Percentiles rank a stretch among this genome's conserved stretches.
Conservation (phyloP, 2,888 invertebrate species). For the Gastrophysa polygoni region DNA sequence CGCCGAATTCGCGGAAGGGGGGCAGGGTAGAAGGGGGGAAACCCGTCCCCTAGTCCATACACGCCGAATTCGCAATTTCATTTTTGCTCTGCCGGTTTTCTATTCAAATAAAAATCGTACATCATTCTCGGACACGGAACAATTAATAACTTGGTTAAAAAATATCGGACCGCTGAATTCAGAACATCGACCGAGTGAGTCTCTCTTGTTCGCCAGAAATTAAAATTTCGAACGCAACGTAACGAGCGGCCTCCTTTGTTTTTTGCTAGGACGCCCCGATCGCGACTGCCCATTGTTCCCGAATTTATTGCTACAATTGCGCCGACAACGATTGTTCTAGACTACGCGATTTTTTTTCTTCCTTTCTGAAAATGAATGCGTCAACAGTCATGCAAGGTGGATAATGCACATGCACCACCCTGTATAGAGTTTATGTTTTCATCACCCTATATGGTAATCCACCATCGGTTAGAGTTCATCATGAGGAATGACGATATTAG, state of each 20-base stretch:
- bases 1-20: too few species aligned
- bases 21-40: too few species aligned
- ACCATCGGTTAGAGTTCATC: too few species aligned
- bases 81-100: constrained; percentile 41
- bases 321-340: constrained; percentile 34
- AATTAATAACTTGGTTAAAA: constrained; percentile 55
- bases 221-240: constrained; percentile 57
- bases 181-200: constrained; percentile 44
- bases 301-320: constrained; percentile 51
- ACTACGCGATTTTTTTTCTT: not conserved
- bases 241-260: constrained; percentile 53
- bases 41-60: constrained; percentile 8
- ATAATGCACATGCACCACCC: too few species aligned
- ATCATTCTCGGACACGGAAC: constrained; percentile 50
- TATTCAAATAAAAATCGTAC: constrained; percentile 53
- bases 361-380: too few species aligned
- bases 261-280: constrained; percentile 51
- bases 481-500: too few species aligned
- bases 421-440: too few species aligned
- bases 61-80: constrained; percentile 42
- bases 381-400: too few species aligned
- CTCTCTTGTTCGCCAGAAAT: constrained; percentile 50
- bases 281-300: constrained; percentile 54
- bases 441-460: too few species aligned
- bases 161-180: constrained; percentile 49